Conservation (phyloP, 1,140 invertebrate species). For the Drosophila bocki region DNA sequence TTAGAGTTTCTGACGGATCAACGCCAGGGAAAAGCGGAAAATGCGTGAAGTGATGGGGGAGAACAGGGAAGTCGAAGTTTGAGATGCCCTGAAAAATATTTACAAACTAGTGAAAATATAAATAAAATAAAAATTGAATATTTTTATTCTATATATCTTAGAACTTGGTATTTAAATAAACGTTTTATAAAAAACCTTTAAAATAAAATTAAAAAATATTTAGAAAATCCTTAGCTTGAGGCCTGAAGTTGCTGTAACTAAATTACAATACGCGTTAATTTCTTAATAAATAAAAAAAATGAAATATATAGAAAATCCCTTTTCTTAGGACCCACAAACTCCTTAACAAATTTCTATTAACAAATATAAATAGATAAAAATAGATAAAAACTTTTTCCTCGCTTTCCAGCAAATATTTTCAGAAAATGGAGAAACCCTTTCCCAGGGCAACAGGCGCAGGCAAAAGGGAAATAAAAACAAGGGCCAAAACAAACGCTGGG, state of each 20-base stretch:
- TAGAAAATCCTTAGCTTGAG: too few relatives aligned
- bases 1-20: slow-evolving; percentile 60
- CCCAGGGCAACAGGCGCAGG: slow-evolving; percentile 1
- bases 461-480: neutral
- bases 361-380: slow-evolving; percentile 6
- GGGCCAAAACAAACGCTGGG: slow-evolving; percentile 12
- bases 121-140: neutral
- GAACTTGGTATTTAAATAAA: neutral
- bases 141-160: neutral
- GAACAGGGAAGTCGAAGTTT: neutral
- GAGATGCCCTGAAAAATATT: neutral
- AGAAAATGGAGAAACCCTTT: slow-evolving; percentile 1
- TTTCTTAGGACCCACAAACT: neutral
- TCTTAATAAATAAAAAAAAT: neutral
- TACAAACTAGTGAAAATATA: too few relatives aligned
- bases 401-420: neutral
- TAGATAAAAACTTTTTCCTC: neutral
- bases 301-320: neutral
- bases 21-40: slow-evolving; percentile 31
- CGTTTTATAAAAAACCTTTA: neutral
- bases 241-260: too few relatives aligned
- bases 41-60: neutral
- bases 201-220: neutral
- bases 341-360: neutral
- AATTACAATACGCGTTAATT: too few relatives aligned